phyloP scores from a whole-genome alignment of 2,888 invertebrate genomes.

The Tholera decimalis region DNA sequence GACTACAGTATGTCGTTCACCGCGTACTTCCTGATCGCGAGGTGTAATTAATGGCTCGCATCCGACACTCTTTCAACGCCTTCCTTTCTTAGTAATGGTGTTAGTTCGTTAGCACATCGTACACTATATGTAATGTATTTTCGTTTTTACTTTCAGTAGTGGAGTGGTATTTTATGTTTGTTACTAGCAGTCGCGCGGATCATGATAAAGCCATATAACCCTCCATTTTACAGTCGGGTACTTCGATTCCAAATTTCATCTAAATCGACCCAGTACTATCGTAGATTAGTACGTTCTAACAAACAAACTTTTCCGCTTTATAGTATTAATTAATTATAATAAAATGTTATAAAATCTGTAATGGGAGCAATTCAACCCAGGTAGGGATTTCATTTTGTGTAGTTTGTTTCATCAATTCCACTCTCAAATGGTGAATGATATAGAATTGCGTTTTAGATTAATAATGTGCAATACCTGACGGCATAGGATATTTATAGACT shows the following conservation, averaged over 20 bases:
- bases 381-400: too few relatives aligned
- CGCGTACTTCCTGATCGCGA: constrained; percentile 28
- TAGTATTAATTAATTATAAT: too few relatives aligned
- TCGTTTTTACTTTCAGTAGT: constrained; percentile 15
- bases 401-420: too few relatives aligned
- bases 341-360: too few relatives aligned
- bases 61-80: constrained; percentile 53
- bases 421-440: too few relatives aligned
- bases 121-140: background rate
- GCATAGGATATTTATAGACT: constrained; percentile 37
- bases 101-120: constrained; percentile 35
- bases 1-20: constrained; percentile 13
- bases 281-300: too few relatives aligned
- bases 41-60: constrained; percentile 41
- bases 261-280: too few relatives aligned
- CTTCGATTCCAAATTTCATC: too few relatives aligned
- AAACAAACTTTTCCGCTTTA: too few relatives aligned
- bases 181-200: background rate
- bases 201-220: too few relatives aligned
- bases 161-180: constrained; percentile 3
- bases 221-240: too few relatives aligned
- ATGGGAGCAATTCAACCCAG: too few relatives aligned
- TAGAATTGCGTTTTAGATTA: constrained; percentile 28
- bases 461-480: constrained; percentile 22
- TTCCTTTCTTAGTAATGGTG: constrained; percentile 41